These are phyloP conservation scores for Melieria picta DNA, from an alignment of 2,888 invertebrate species.

Conservation along the genomic window DNA sequence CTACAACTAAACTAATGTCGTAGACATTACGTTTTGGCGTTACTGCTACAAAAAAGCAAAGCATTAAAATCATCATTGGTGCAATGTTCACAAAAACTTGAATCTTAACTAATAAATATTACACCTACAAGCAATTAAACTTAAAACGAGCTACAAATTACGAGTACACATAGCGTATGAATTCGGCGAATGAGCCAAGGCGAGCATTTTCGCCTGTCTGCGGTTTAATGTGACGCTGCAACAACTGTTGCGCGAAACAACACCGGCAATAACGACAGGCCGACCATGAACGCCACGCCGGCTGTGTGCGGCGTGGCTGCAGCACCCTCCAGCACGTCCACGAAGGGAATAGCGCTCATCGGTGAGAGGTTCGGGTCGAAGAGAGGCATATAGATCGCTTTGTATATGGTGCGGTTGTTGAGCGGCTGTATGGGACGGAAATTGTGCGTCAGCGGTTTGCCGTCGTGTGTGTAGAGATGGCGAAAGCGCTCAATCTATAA, in stretches of 20 bases:
- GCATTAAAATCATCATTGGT: no score
- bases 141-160: no score
- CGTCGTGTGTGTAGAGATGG: constrained; percentile 72
- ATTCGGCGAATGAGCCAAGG: not conserved
- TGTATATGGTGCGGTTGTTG: constrained; percentile 73
- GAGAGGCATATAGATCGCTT: no score
- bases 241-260: not conserved
- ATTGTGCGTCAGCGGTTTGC: constrained; percentile 77
- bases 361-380: not conserved
- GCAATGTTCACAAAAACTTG: no score
- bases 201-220: constrained; percentile 7
- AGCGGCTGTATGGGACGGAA: constrained; percentile 84
- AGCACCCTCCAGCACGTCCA: constrained; percentile 44
- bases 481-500: constrained; percentile 79
- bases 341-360: constrained; percentile 45
- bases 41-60: no score
- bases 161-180: no score
- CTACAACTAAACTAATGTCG: not conserved
- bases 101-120: no score
- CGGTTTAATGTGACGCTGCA: constrained; percentile 4
- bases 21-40: not conserved
- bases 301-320: not conserved
- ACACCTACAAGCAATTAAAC: no score
- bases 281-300: not conserved
- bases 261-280: not conserved